Percentiles rank a stretch among this genome's conserved stretches.
These are phyloP conservation scores for Agrotis puta DNA, from an alignment of 2,888 invertebrate genomes.

Conservation along the genomic window DNA sequence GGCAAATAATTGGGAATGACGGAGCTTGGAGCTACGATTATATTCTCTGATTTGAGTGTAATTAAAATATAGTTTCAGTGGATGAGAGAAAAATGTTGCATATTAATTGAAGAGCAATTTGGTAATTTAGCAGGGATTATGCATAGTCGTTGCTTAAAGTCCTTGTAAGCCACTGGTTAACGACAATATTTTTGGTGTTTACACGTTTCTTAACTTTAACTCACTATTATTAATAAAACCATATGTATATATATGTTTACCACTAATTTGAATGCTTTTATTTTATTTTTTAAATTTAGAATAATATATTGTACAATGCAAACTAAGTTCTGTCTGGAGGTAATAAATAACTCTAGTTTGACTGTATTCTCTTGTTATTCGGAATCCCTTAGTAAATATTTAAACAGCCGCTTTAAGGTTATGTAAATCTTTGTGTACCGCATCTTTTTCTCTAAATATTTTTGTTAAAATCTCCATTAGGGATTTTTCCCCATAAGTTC, in stretches of 20 bases:
- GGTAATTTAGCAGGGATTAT: no score
- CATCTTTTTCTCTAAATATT: no score
- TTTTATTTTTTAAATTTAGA: not conserved
- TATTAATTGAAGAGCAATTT: not conserved
- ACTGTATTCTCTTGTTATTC: not conserved
- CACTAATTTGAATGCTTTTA: no score
- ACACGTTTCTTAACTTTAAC: not conserved
- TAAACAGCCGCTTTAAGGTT: not conserved
- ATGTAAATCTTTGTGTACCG: not conserved
- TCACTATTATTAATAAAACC: no score
- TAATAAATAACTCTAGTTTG: not conserved
- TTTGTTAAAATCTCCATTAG: not conserved
- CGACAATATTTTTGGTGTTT: not conserved
- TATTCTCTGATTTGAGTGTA: conserved; percentile 22
- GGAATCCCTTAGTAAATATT: not conserved
- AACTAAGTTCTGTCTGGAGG: not conserved
- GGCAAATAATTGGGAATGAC: conserved; percentile 22
- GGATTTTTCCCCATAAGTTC: not conserved
- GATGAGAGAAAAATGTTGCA: not conserved
- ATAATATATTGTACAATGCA: no score
- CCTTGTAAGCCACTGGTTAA: no score
- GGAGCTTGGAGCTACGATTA: no score
- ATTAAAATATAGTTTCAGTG: conserved; percentile 17
- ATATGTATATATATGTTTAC: no score
- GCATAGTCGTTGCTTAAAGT: not conserved